Conservation (phyloP, 2,113 vertebrate species). For the Tiliqua scincoides region DNA sequence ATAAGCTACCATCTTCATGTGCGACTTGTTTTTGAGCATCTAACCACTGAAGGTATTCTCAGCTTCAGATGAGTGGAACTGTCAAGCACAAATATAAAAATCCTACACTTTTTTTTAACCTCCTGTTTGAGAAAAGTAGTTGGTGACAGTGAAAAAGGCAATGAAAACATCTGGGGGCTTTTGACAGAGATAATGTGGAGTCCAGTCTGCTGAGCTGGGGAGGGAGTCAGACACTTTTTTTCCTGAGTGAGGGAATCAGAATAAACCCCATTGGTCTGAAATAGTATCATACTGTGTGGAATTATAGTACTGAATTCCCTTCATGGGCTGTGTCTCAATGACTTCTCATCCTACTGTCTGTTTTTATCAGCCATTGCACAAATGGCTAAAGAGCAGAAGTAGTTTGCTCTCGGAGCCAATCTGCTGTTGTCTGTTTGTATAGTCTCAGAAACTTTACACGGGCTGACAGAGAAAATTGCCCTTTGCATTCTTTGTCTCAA, state of each 20-base stretch:
- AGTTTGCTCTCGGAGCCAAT: constrained; percentile 50
- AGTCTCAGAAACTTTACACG: constrained; percentile 52
- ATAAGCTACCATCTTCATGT: not conserved
- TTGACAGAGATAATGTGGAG: not conserved
- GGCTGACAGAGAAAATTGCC: constrained; percentile 55
- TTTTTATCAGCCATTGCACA: constrained; percentile 29
- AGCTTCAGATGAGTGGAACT: not conserved
- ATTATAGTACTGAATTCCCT: constrained; percentile 1
- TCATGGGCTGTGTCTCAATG: not conserved
- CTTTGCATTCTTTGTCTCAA: constrained; percentile 54
- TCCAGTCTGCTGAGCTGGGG: not conserved
- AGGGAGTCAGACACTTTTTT: not conserved
- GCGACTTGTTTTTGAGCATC: not conserved
- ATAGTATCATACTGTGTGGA: not conserved
- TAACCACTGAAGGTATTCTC: not conserved
- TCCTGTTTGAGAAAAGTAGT: not conserved
- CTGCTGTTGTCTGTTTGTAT: constrained; percentile 57
- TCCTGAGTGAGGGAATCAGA: not conserved
- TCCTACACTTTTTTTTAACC: constrained; percentile 4
- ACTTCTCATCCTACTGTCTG: constrained; percentile 24
- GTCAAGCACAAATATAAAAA: not conserved
- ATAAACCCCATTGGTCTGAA: not conserved
- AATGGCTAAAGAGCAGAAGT: constrained; percentile 44
- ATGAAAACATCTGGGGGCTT: too few species aligned
- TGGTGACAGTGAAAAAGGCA: not conserved